Conservation (phyloP, 2,888 invertebrate species). For the Carabus problematicus region DNA sequence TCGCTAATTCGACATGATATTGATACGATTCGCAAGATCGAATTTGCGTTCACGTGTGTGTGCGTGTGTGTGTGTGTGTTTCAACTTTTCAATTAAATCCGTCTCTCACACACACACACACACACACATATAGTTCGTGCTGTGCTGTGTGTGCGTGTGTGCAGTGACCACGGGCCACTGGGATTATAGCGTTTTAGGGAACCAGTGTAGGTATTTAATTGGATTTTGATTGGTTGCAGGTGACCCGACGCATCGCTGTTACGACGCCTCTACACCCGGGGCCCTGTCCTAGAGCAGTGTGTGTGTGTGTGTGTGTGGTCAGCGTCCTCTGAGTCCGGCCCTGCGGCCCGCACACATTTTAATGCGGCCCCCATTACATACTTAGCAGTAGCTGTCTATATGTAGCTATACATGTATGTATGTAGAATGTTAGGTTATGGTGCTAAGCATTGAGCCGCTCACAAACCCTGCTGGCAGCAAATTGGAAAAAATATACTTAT, state of each 20-base stretch:
- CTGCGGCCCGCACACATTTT: no score
- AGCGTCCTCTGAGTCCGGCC: not conserved
- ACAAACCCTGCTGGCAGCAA: no score
- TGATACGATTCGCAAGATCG: slow-evolving; percentile 42
- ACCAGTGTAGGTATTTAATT: slow-evolving; percentile 40
- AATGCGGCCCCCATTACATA: no score
- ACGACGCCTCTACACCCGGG: not conserved
- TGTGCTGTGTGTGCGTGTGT: slow-evolving; percentile 5
- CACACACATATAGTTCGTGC: no score
- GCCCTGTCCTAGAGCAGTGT: no score
- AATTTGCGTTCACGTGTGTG: slow-evolving; percentile 22
- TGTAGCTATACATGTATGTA: no score
- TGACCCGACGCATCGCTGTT: slow-evolving; percentile 18
- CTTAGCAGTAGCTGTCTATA: no score
- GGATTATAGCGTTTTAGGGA: slow-evolving; percentile 41
- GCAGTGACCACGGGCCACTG: slow-evolving; percentile 9
- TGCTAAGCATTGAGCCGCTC: no score
- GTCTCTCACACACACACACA: not conserved
- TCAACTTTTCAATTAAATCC: slow-evolving; percentile 42
- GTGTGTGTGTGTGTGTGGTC: not conserved
- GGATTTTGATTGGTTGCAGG: slow-evolving; percentile 42
- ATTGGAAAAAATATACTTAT: no score
- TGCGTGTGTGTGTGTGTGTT: slow-evolving; percentile 27
- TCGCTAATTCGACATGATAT: slow-evolving; percentile 38
- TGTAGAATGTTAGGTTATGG: no score